Percentiles rank a stretch among this genome's conserved stretches.
Evolutionary conservation across 1,140 invertebrate species (phyloP).

Genomic region (Drosophila serrata): DNA sequence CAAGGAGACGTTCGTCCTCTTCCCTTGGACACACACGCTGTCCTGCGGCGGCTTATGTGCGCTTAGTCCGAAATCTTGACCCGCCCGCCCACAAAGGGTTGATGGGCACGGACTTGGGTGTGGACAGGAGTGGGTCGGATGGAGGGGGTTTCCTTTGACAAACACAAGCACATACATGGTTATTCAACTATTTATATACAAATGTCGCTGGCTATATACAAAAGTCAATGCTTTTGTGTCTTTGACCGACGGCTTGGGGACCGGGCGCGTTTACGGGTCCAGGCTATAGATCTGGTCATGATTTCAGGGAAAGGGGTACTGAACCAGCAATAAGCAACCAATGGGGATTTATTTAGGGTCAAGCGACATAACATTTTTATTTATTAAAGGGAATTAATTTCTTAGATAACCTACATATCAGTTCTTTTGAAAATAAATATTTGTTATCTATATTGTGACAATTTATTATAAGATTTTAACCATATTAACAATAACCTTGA

Average conservation of each 20-base stretch:
- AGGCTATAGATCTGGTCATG: not conserved
- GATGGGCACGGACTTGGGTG: conserved; percentile 11
- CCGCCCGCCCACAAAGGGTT: conserved; percentile 56
- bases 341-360: conserved; percentile 23
- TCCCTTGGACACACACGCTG: conserved; percentile 55
- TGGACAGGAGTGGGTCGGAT: not conserved
- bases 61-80: conserved; percentile 81
- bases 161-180: conserved; percentile 27
- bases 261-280: conserved; percentile 13
- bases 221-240: conserved; percentile 79
- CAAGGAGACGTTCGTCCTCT: conserved; percentile 49
- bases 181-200: conserved; percentile 75
- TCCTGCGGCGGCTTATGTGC: conserved; percentile 79
- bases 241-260: conserved; percentile 41
- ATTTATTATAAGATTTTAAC: too few relatives aligned
- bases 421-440: not conserved
- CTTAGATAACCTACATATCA: not conserved
- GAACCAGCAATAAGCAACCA: conserved; percentile 30
- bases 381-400: too few relatives aligned
- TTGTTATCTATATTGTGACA: not conserved
- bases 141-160: conserved; percentile 67
- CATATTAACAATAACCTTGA: too few relatives aligned
- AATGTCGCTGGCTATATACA: conserved; percentile 81
- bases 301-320: not conserved
- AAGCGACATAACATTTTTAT: too few relatives aligned